These are phyloP conservation scores for Scaptomyza parva DNA, from an alignment of 2,888 invertebrate species.

Conservation along the genomic window DNA sequence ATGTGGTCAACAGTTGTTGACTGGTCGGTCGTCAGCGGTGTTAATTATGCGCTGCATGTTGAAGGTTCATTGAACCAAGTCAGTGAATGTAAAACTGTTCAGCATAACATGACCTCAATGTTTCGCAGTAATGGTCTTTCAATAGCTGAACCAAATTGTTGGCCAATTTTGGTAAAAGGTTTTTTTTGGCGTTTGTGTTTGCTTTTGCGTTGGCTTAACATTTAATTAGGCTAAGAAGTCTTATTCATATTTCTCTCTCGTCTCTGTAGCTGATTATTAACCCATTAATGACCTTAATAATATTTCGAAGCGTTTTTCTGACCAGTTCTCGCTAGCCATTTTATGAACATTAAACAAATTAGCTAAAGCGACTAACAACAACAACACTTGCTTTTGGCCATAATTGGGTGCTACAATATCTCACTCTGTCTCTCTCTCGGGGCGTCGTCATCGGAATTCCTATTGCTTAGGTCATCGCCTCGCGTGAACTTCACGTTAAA, in stretches of 20 bases:
- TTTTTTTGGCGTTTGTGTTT: background rate
- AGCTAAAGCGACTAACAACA: constrained; percentile 39
- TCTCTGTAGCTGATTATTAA: constrained; percentile 66
- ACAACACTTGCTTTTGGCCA: constrained; percentile 45
- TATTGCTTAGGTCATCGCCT: constrained; percentile 55
- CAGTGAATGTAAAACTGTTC: constrained; percentile 48
- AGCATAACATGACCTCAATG: constrained; percentile 39
- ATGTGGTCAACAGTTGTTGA: constrained; percentile 39
- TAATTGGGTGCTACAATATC: constrained; percentile 27
- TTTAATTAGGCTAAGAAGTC: constrained; percentile 48
- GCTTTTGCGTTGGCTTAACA: background rate
- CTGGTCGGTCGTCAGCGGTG: constrained; percentile 39
- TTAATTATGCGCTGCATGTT: constrained; percentile 23
- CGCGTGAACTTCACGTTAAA: constrained; percentile 34
- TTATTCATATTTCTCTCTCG: constrained; percentile 2
- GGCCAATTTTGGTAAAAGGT: constrained; percentile 28
- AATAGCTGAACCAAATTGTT: constrained; percentile 38
- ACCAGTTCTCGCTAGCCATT: constrained; percentile 33
- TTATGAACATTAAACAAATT: constrained; percentile 51
- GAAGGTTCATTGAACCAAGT: constrained; percentile 54
- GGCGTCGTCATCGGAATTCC: constrained; percentile 38
- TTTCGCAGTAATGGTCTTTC: constrained; percentile 42
- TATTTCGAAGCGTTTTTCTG: constrained; percentile 20
- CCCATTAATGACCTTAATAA: constrained; percentile 67
- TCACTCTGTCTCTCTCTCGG: background rate